Conservation (phyloP, 2,113 vertebrate species). For the Spheniscus mendiculus region DNA sequence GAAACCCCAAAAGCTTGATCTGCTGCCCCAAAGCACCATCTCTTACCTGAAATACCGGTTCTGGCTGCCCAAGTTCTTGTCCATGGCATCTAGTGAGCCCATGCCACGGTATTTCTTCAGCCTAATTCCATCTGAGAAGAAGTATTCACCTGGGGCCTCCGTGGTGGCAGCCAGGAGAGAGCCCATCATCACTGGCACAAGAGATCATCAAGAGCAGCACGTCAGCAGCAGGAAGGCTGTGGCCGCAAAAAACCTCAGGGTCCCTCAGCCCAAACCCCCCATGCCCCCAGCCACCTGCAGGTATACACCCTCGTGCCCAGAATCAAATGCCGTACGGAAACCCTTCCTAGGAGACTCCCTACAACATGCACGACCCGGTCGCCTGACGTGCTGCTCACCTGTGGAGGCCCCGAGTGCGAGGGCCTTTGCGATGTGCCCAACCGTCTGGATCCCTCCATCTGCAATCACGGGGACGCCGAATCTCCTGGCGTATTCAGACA, state of each 20-base stretch:
- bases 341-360: background rate
- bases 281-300: background rate
- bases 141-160: slow-evolving; percentile 96
- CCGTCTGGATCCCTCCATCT: slow-evolving; percentile 94
- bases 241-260: background rate
- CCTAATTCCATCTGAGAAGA: slow-evolving; percentile 96
- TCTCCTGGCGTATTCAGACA: slow-evolving; percentile 92
- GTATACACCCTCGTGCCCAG: accelerated
- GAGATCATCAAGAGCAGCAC: background rate
- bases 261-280: background rate
- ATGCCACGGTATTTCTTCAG: slow-evolving; percentile 97
- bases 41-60: slow-evolving; percentile 94
- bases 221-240: background rate
- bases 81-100: slow-evolving; percentile 98
- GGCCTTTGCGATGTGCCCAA: slow-evolving; percentile 94
- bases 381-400: slow-evolving; percentile 65
- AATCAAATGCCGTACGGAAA: accelerated
- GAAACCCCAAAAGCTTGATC: background rate
- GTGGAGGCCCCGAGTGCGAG: slow-evolving; percentile 94
- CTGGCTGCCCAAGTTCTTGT: slow-evolving; percentile 97
- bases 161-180: slow-evolving; percentile 94
- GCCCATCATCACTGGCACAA: slow-evolving; percentile 93
- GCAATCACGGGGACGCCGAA: slow-evolving; percentile 95
- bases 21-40: background rate
- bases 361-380: accelerated